These are phyloP conservation scores for Drosophila mayaguana DNA, from an alignment of 2,888 invertebrate species.

Conservation along the genomic window DNA sequence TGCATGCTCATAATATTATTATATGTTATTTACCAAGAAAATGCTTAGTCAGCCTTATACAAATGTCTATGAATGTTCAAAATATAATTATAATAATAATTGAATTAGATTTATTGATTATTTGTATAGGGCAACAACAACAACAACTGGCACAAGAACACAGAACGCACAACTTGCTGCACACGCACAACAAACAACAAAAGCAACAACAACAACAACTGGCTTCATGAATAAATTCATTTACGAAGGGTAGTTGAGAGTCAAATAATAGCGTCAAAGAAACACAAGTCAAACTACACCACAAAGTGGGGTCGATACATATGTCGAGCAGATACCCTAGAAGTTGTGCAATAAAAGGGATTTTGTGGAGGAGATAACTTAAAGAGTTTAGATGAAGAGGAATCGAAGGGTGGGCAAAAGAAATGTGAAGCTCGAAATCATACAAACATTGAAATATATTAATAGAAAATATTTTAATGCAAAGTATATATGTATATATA, in stretches of 20 bases:
- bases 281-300: conserved; percentile 31
- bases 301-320: not conserved
- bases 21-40: conserved; percentile 82
- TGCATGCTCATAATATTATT: conserved; percentile 77
- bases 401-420: too few relatives aligned
- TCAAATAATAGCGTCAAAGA: conserved; percentile 65
- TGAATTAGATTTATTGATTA: conserved; percentile 82
- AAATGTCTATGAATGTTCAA: conserved; percentile 82
- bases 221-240: conserved; percentile 61
- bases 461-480: too few relatives aligned
- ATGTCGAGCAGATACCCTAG: conserved; percentile 33
- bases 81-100: conserved; percentile 82
- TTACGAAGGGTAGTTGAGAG: conserved; percentile 61
- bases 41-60: conserved; percentile 81
- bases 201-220: conserved; percentile 18
- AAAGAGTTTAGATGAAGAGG: too few relatives aligned
- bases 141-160: conserved; percentile 11
- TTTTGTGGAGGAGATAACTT: too few relatives aligned
- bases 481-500: too few relatives aligned
- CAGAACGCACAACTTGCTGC: conserved; percentile 22
- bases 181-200: conserved; percentile 48
- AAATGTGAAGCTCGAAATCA: too few relatives aligned
- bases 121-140: conserved; percentile 62
- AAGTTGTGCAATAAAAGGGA: not conserved
- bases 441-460: too few relatives aligned